Base-by-base conservation (phyloP, 2,888 invertebrate genomes). In the Aleiodes testaceus region DNA sequence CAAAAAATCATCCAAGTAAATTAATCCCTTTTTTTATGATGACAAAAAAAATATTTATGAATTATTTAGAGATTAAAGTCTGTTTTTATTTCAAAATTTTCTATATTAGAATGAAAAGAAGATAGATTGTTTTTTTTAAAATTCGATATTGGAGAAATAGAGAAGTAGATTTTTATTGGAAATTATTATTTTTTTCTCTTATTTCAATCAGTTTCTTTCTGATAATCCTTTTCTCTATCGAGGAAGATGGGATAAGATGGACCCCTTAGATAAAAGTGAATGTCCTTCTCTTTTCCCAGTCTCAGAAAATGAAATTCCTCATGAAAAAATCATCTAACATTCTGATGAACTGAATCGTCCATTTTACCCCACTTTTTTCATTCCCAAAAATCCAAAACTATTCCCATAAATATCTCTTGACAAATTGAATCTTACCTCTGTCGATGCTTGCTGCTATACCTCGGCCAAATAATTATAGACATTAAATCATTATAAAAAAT, bases 361-460 rank as follows among this genome's bases (percentile, higher is more conserved):
- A 61, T 50, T 44, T 66, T 30, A 69, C 67, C 50, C 9, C 68
- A 26, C 68, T 65, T 63, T 66, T 70, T 9, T 26, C 9, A 14
- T 7, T 67, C 36, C 69, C 16, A 59, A 36, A 36, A 36, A n/a
- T 69, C 44, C 52, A 45, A 59, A 20, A 65, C n/a, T 69, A 42
- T 50, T 26, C 72, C 52, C 45, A 36, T 67, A 36, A 73, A 45
- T 44, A 14, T 42, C 61, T 79, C 79, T 83, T 78, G 79, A 70
- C 66, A 80, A 82, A 80, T 81, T 83, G 52, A 52, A 45, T 20
- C 52, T 52, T 52, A 52, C 52, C 84, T 63, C 44, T 85, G 81
- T 86, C 80, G 82, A 84, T 86, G 87, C 86, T 87, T 87, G 85
- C 85, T 85, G 85, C 85, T 87, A 83, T 86, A 85, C 82, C 82